These are phyloP conservation scores for Uria aalge DNA, from an alignment of 2,113 vertebrate species.

Conservation along the genomic window DNA sequence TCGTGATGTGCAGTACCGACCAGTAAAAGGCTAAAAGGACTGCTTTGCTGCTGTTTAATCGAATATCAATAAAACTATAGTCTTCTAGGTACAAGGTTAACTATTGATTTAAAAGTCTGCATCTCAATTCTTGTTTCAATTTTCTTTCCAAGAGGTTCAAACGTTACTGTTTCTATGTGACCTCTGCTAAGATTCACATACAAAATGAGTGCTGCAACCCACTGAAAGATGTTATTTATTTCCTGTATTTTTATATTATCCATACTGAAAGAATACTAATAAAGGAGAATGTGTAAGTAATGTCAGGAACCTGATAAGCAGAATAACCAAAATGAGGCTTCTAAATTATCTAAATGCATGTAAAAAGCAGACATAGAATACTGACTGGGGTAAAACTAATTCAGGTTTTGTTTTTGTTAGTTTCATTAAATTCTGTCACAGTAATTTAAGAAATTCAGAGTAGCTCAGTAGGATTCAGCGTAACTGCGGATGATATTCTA, in stretches of 20 bases:
- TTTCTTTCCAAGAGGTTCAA: neutral
- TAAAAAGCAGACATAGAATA: neutral
- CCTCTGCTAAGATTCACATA: neutral
- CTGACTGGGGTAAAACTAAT: neutral
- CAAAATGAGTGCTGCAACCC: neutral
- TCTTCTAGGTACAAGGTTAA: neutral
- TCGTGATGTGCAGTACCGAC: neutral
- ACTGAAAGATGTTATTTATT: neutral
- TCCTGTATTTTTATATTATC: neutral
- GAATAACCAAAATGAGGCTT: neutral
- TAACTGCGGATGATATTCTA: neutral
- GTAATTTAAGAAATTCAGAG: neutral
- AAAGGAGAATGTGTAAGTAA: neutral
- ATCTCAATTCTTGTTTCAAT: neutral
- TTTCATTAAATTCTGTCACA: neutral
- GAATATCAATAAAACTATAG: conserved; percentile 10
- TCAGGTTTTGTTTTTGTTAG: neutral
- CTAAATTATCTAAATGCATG: neutral
- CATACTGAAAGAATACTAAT: neutral
- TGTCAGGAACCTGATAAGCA: neutral
- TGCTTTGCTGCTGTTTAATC: conserved; percentile 11
- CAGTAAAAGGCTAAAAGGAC: neutral
- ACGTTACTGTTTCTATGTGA: neutral
- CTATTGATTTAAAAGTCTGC: neutral
- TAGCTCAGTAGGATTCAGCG: neutral